phyloP scores from a whole-genome alignment of 2,888 invertebrate species.

The Fabriciana adippe region DNA sequence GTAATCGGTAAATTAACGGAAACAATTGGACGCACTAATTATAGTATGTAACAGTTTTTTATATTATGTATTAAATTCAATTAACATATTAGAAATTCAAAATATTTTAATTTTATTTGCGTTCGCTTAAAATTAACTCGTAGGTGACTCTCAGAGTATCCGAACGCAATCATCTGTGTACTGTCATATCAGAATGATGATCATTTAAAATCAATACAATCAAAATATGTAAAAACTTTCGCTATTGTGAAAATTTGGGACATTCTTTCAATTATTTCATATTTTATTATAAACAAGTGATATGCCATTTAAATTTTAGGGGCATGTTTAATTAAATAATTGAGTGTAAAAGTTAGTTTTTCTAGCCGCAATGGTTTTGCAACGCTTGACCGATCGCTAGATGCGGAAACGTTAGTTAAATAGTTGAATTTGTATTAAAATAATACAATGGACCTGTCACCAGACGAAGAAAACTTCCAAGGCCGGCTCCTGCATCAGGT shows the following conservation, averaged over 20 bases:
- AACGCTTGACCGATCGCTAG: constrained; percentile 64
- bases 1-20: no score
- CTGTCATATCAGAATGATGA: constrained; percentile 34
- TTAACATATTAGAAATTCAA: neutral
- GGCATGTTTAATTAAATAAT: constrained; percentile 21
- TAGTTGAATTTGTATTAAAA: constrained; percentile 51
- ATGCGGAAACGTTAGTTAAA: constrained; percentile 53
- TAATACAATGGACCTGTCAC: constrained; percentile 84
- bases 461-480: constrained; percentile 91
- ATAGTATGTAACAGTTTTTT: no score
- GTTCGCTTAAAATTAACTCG: neutral
- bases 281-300: neutral
- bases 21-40: no score
- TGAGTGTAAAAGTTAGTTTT: constrained; percentile 18
- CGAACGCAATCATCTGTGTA: constrained; percentile 39
- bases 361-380: constrained; percentile 44
- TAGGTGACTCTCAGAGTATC: constrained; percentile 4
- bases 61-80: no score
- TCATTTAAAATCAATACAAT: constrained; percentile 29
- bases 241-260: constrained; percentile 1
- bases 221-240: constrained; percentile 20
- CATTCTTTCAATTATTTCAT: neutral
- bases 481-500: constrained; percentile 90
- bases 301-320: constrained; percentile 4
- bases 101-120: neutral